Percentiles rank a stretch among this genome's conserved stretches.
phyloP scores from a whole-genome alignment of 2,113 vertebrate genomes.

The Scopus umbretta region DNA sequence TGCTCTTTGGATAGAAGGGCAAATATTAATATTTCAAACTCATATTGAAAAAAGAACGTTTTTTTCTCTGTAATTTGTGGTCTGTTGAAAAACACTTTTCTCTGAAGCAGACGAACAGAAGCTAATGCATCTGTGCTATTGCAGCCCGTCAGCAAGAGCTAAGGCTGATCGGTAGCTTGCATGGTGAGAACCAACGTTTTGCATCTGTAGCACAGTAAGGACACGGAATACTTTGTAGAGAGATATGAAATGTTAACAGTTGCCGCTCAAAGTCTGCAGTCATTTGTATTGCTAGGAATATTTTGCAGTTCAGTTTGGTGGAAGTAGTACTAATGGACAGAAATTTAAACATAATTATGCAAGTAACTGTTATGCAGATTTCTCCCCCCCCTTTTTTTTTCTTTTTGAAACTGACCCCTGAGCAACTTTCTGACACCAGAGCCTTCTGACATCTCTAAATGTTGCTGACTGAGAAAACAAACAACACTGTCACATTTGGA shows the following conservation, averaged over 20 bases:
- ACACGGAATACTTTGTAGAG: neutral
- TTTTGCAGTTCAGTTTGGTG: neutral
- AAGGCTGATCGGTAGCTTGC: neutral
- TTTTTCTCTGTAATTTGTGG: neutral
- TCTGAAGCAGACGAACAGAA: neutral
- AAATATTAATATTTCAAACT: neutral
- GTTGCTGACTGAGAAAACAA: slow-evolving; percentile 34
- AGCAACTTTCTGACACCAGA: slow-evolving; percentile 14
- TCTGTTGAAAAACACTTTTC: neutral
- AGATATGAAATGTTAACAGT: neutral
- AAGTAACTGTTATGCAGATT: neutral
- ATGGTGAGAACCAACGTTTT: neutral
- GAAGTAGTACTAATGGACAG: neutral
- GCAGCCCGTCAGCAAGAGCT: neutral
- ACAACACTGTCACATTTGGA: slow-evolving; percentile 40
- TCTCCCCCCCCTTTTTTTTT: neutral
- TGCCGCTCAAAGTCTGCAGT: neutral
- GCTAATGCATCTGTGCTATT: neutral
- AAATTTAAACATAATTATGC: neutral
- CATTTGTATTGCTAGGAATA: neutral
- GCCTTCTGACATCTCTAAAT: neutral
- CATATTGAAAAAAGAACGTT: neutral
- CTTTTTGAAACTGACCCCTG: neutral
- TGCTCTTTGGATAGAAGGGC: neutral
- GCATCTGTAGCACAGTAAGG: neutral